Percentiles rank a stretch among this genome's conserved stretches.
Evolutionary conservation across 2,797 vertebrate species (phyloP).

Genomic region (Sebastes matsubarae): DNA sequence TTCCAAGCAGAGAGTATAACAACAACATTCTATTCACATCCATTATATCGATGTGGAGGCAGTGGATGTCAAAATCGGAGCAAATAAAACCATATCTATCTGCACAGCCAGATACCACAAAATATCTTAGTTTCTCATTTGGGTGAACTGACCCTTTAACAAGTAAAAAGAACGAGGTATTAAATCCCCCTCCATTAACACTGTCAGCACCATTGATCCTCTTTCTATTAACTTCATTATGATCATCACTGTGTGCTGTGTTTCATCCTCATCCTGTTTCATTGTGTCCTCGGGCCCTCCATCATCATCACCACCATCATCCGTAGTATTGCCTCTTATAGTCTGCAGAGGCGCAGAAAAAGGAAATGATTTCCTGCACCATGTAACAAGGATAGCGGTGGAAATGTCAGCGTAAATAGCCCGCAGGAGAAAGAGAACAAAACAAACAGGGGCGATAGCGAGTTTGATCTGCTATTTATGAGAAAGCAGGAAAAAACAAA

Average conservation of each 20-base stretch:
- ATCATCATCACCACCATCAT: conserved; percentile 28
- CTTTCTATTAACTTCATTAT: conserved; percentile 16
- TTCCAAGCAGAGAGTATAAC: too few species aligned
- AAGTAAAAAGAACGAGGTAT: not conserved
- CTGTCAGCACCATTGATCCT: not conserved
- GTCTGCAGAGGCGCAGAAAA: conserved; percentile 39
- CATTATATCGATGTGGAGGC: not conserved
- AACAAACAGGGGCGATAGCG: conserved; percentile 66
- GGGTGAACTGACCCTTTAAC: not conserved
- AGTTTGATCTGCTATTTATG: conserved; percentile 78
- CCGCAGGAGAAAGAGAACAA: conserved; percentile 65
- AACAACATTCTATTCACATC: not conserved
- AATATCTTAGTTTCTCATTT: not conserved
- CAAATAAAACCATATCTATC: not conserved
- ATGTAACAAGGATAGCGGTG: conserved; percentile 55
- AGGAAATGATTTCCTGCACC: conserved; percentile 52
- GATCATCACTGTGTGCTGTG: not conserved
- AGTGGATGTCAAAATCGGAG: not conserved
- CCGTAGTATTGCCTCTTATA: conserved; percentile 12
- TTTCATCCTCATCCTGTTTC: conserved; percentile 27
- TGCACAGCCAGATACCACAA: not conserved
- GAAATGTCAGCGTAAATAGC: conserved; percentile 76
- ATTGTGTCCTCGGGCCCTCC: conserved; percentile 25
- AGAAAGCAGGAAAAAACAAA: conserved; percentile 74
- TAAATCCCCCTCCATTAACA: not conserved